Evolutionary conservation across 2,888 invertebrate genomes (phyloP).

Genomic region (Camponotus fellah): DNA sequence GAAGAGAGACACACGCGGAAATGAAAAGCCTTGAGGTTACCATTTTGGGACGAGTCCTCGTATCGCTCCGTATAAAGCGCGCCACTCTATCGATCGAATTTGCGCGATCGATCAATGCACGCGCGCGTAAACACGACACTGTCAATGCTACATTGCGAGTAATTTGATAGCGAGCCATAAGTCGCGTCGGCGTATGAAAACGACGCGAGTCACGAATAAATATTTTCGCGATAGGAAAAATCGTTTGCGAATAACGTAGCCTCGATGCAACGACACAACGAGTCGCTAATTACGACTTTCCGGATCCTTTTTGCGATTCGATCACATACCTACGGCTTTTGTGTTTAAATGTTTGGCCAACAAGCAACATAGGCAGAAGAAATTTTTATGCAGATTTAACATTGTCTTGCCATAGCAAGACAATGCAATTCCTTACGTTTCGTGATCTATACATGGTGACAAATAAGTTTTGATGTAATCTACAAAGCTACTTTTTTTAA

Average conservation of each 20-base stretch:
- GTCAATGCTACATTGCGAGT: constrained; percentile 23
- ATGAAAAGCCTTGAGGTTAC: constrained; percentile 77
- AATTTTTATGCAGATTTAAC: constrained; percentile 32
- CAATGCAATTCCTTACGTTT: neutral
- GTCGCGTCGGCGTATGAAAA: neutral
- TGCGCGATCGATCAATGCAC: constrained; percentile 50
- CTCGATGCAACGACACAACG: constrained; percentile 6
- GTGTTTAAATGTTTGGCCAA: neutral
- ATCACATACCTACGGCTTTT: neutral
- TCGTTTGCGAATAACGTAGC: constrained; percentile 56
- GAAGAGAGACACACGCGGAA: constrained; percentile 76
- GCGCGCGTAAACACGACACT: constrained; percentile 36
- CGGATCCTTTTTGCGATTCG: constrained; percentile 4
- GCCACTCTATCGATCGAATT: constrained; percentile 51
- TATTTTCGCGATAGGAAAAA: constrained; percentile 43
- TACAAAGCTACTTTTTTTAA: constrained; percentile 14
- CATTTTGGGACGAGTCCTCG: constrained; percentile 78
- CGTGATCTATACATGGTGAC: neutral
- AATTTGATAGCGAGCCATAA: constrained; percentile 24
- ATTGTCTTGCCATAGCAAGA: neutral
- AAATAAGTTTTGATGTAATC: constrained; percentile 1
- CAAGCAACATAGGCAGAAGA: neutral
- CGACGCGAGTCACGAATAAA: constrained; percentile 34
- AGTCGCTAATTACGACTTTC: neutral
- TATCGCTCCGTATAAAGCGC: constrained; percentile 74